Percentiles rank a stretch among this genome's conserved stretches.
These are phyloP conservation scores for Siniperca scherzeri DNA, from an alignment of 2,797 vertebrate species.

Conservation along the genomic window DNA sequence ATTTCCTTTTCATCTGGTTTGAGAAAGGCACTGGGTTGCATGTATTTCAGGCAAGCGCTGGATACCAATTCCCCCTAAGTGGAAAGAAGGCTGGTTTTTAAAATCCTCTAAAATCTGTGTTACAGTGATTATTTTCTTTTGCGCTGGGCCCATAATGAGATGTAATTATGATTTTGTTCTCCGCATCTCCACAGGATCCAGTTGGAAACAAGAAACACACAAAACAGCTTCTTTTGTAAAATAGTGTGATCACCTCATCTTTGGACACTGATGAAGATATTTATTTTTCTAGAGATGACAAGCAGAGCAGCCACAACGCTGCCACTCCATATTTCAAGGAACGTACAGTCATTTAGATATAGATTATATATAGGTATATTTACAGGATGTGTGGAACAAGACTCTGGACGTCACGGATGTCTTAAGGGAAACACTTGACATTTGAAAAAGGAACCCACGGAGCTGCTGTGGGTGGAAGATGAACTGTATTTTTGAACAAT, in stretches of 20 bases:
- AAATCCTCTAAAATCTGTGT: conserved; percentile 6
- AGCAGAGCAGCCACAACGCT: conserved; percentile 83
- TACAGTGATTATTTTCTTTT: conserved; percentile 11
- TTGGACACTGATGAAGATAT: conserved; percentile 93
- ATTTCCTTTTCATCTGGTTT: conserved; percentile 17
- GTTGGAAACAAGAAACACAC: conserved; percentile 90
- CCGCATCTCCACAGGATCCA: conserved; percentile 90
- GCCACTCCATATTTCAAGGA: conserved; percentile 85
- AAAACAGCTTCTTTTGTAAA: conserved; percentile 88
- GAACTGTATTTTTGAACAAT: conserved; percentile 94
- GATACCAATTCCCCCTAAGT: neutral
- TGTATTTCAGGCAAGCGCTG: conserved; percentile 25
- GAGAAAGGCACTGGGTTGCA: neutral
- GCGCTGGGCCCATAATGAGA: conserved; percentile 24
- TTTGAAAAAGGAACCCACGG: conserved; percentile 76
- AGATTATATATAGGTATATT: conserved; percentile 82
- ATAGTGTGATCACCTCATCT: conserved; percentile 85
- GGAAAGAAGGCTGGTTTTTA: conserved; percentile 20
- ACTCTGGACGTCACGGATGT: conserved; percentile 72
- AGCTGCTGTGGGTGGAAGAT: conserved; percentile 76
- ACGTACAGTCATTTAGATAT: conserved; percentile 82
- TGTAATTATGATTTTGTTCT: conserved; percentile 74
- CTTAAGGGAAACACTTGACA: conserved; percentile 66
- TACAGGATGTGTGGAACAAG: conserved; percentile 77
- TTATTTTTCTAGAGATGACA: conserved; percentile 97